Evolutionary conservation across 2,888 invertebrate species (phyloP).

Genomic region (Pheosia gnoma): DNA sequence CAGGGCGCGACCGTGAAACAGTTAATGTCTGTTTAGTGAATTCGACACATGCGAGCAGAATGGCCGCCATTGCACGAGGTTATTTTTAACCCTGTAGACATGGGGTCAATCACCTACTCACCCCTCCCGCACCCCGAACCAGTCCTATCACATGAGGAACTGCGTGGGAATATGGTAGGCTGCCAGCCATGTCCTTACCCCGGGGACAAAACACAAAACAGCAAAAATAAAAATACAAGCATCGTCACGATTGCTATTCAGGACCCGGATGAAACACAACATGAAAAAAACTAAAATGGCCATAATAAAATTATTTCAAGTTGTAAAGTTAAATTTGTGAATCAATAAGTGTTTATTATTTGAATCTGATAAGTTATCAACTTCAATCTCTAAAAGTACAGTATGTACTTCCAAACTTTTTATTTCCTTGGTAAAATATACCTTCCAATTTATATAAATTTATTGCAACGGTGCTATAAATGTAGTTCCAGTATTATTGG

Average conservation of each 20-base stretch:
- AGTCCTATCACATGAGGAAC: constrained; percentile 80
- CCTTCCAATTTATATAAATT: too few relatives aligned
- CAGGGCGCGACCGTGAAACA: constrained; percentile 82
- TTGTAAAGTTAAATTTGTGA: too few relatives aligned
- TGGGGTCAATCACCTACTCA: constrained; percentile 81
- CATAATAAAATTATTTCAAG: not conserved
- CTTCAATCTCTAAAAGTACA: too few relatives aligned
- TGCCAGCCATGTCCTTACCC: constrained; percentile 58
- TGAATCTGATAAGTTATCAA: too few relatives aligned
- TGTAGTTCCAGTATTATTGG: too few relatives aligned
- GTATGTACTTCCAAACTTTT: too few relatives aligned
- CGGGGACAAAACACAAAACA: constrained; percentile 48
- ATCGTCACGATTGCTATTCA: constrained; percentile 16
- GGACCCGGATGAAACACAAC: constrained; percentile 25
- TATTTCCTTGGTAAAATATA: too few relatives aligned
- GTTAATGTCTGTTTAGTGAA: constrained; percentile 81
- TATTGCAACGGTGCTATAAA: too few relatives aligned
- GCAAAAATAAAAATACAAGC: constrained; percentile 39
- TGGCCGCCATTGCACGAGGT: constrained; percentile 75
- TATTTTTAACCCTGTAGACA: constrained; percentile 82
- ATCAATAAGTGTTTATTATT: too few relatives aligned
- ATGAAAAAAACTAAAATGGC: constrained; percentile 1
- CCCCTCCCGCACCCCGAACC: constrained; percentile 75
- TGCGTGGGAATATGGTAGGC: constrained; percentile 78
- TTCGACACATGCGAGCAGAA: constrained; percentile 83